Base-by-base conservation (phyloP, 2,888 invertebrate genomes). In the Pocota personata region DNA sequence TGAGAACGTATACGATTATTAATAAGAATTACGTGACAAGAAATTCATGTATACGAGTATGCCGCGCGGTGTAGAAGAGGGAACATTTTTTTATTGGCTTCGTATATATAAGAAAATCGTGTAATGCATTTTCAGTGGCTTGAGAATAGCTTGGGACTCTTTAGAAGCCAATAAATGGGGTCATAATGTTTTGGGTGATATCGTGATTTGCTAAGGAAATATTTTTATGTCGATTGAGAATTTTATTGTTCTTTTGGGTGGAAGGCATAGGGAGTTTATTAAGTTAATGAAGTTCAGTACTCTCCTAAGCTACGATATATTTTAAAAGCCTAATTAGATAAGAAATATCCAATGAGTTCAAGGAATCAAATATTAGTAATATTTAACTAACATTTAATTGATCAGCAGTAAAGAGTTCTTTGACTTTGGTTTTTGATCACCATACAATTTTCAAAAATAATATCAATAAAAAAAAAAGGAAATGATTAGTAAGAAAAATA, bases 1-100 rank as follows among this genome's bases (percentile, higher is more conserved):
- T 86, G 57, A 77, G 72, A 82, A 76, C 60, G 72, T 73, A 82
- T 82, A 46, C 48, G 67, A 77, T 82, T 86, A 86, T 86, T 86
- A 86, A 82, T 72, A 86, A 86, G 76, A 82, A 86, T 72, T 86
- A 86, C 86, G 86, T 86, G 86, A 86, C 86, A 72, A 84, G 84
- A 84, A 84, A 84, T 80, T 40, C 48, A 73, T 64, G 71, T 73
- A 60, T 7, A n/a, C n/a, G n/a, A n/a, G n/a, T n/a, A 35, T 60
- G 43, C 24, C 46, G 7, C 40, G 43, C 14, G 27, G 19, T 16
- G 24, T 19, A 7, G 8, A 12, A 27, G 43, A 27, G 21, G 14
- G 40, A 19, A 21, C 46, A 21, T 46, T 50, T 24, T 58, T 43
- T 64, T 27, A 58, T 52, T 62, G 55, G 30, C 12, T 35, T 55